phyloP scores from a whole-genome alignment of 1,140 invertebrate species.

The Drosophila nebulosa region DNA sequence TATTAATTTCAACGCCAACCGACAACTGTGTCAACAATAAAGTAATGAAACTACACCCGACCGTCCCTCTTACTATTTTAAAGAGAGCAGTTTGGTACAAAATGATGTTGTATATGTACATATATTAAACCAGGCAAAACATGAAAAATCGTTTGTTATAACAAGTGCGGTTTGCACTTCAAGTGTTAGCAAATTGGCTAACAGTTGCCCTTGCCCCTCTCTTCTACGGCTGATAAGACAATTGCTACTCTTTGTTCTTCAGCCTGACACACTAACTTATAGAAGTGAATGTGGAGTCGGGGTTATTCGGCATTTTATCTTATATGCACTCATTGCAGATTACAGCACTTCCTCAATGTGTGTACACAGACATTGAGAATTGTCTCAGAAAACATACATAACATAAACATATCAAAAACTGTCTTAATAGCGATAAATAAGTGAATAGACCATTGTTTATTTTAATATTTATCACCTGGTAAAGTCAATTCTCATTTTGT shows the following conservation, averaged over 20 bases:
- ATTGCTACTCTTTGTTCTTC: constrained; percentile 48
- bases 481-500: not conserved
- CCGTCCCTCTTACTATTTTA: not conserved
- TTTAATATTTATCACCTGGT: not conserved
- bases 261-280: constrained; percentile 40
- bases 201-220: constrained; percentile 7
- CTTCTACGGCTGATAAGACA: constrained; percentile 46
- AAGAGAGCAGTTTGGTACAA: not conserved
- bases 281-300: constrained; percentile 9
- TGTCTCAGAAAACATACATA: constrained; percentile 19
- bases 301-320: constrained; percentile 43
- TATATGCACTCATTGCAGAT: constrained; percentile 22
- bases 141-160: constrained; percentile 69
- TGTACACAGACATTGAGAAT: constrained; percentile 53
- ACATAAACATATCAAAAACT: not conserved
- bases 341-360: constrained; percentile 55
- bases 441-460: not conserved
- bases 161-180: constrained; percentile 68
- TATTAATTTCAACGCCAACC: constrained; percentile 38
- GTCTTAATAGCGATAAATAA: not conserved
- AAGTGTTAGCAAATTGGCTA: constrained; percentile 31
- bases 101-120: not conserved
- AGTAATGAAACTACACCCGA: constrained; percentile 42
- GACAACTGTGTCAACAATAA: constrained; percentile 62
- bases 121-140: constrained; percentile 20